These are phyloP conservation scores for Eristalis intricaria DNA, from an alignment of 2,888 invertebrate species.

Conservation along the genomic window DNA sequence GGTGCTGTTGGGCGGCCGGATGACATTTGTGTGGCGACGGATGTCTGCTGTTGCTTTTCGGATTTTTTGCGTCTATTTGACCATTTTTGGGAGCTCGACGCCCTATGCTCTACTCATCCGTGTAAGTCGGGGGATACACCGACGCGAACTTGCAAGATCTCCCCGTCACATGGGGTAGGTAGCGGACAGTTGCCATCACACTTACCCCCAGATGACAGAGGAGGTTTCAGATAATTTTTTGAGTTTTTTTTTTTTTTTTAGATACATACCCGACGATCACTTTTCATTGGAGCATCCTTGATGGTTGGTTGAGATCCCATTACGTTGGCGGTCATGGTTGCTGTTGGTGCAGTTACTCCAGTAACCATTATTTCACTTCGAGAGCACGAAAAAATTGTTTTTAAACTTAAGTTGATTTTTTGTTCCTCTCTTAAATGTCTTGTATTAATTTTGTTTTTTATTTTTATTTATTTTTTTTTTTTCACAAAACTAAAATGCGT, in stretches of 20 bases:
- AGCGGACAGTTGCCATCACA: neutral
- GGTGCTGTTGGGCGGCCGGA: slow-evolving; percentile 37
- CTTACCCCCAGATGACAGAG: neutral
- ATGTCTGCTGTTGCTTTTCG: slow-evolving; percentile 25
- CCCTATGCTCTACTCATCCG: slow-evolving; percentile 32
- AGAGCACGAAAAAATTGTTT: slow-evolving; percentile 16
- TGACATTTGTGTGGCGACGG: slow-evolving; percentile 50
- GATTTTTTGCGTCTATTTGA: slow-evolving; percentile 24
- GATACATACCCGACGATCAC: slow-evolving; percentile 81
- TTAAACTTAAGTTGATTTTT: neutral
- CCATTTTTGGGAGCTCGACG: slow-evolving; percentile 62
- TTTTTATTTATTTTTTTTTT: neutral
- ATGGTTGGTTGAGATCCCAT: slow-evolving; percentile 76
- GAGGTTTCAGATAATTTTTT: slow-evolving; percentile 5
- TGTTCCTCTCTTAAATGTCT: slow-evolving; percentile 4
- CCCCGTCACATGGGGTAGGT: neutral
- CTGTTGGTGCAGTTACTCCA: slow-evolving; percentile 78
- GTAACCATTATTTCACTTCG: slow-evolving; percentile 78
- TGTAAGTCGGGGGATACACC: slow-evolving; percentile 61
- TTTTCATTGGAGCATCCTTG: slow-evolving; percentile 78
- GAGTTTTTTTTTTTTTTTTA: slow-evolving; percentile 22
- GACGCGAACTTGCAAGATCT: slow-evolving; percentile 39
- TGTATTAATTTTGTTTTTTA: too few species aligned
- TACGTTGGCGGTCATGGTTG: slow-evolving; percentile 78
- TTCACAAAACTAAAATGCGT: slow-evolving; percentile 25